Evolutionary conservation across 2,797 vertebrate genomes (phyloP).

Genomic region (Gymnoscopelus microlampas): DNA sequence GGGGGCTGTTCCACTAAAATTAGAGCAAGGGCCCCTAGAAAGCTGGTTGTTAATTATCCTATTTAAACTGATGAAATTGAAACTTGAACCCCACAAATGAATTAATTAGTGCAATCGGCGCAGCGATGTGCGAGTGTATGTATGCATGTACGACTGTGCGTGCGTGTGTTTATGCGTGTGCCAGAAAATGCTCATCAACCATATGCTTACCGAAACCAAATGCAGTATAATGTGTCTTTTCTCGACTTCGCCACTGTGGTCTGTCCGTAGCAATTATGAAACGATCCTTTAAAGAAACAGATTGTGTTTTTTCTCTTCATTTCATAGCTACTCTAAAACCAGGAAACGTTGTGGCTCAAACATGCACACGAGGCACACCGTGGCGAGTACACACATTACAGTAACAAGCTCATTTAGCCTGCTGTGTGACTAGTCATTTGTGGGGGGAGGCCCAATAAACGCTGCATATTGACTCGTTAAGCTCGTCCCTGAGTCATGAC

Average conservation of each 20-base stretch:
- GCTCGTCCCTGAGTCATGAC: constrained; percentile 7
- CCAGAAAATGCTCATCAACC: constrained; percentile 36
- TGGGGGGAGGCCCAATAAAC: neutral
- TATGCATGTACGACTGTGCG: neutral
- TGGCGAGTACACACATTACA: neutral
- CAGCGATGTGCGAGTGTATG: constrained; percentile 20
- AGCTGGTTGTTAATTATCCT: constrained; percentile 79
- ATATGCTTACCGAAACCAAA: neutral
- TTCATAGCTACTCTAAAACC: constrained; percentile 16
- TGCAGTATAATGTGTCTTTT: neutral
- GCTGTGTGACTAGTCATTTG: constrained; percentile 2
- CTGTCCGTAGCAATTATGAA: neutral
- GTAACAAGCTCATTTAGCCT: constrained; percentile 14
- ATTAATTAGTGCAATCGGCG: constrained; percentile 76
- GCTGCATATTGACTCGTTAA: constrained; percentile 8
- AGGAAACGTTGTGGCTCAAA: neutral
- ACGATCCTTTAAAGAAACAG: neutral
- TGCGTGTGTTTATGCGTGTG: constrained; percentile 26
- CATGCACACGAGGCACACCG: neutral
- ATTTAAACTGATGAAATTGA: constrained; percentile 79
- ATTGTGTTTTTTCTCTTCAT: constrained; percentile 7
- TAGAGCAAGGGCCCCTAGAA: constrained; percentile 57
- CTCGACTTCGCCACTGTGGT: neutral
- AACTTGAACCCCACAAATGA: constrained; percentile 77
- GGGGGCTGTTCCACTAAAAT: constrained; percentile 42